phyloP scores from a whole-genome alignment of 1,140 invertebrate genomes.

The Drosophila gunungcola region DNA sequence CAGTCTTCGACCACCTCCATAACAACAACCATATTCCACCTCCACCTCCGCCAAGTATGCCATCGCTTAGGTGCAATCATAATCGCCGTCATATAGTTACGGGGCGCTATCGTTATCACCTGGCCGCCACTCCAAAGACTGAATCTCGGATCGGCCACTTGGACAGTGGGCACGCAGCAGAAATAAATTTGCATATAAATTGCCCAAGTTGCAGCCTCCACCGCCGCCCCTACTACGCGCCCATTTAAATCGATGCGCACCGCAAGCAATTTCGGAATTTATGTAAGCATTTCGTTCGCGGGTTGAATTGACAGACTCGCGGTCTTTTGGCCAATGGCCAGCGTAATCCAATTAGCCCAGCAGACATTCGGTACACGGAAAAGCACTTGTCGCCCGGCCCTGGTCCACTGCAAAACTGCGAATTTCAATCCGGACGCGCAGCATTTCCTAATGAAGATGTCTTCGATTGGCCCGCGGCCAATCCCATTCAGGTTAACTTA shows the following conservation, averaged over 20 bases:
- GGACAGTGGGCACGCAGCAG: constrained; percentile 44
- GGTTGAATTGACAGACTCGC: constrained; percentile 76
- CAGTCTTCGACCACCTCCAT: constrained; percentile 7
- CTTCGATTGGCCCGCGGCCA: constrained; percentile 50
- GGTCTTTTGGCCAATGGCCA: constrained; percentile 11
- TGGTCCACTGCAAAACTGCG: not conserved
- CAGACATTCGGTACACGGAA: constrained; percentile 79
- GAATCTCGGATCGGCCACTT: not conserved
- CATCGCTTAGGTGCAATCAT: constrained; percentile 74
- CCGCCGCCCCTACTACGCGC: constrained; percentile 19
- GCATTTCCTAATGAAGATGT: constrained; percentile 78
- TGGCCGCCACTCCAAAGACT: constrained; percentile 32
- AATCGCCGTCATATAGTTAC: constrained; percentile 79
- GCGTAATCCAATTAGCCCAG: constrained; percentile 77
- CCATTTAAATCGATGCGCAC: constrained; percentile 81
- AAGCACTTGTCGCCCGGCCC: constrained; percentile 70
- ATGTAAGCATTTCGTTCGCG: constrained; percentile 82
- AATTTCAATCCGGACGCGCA: constrained; percentile 9
- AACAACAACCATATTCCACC: not conserved
- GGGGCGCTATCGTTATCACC: constrained; percentile 70
- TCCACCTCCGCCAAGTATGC: constrained; percentile 20
- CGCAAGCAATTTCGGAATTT: constrained; percentile 82
- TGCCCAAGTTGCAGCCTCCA: constrained; percentile 24
- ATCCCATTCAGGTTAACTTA: constrained; percentile 38
- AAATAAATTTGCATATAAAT: constrained; percentile 82